Base-by-base conservation (phyloP, 2,113 vertebrate species). In the Nothoprocta perdicaria region DNA sequence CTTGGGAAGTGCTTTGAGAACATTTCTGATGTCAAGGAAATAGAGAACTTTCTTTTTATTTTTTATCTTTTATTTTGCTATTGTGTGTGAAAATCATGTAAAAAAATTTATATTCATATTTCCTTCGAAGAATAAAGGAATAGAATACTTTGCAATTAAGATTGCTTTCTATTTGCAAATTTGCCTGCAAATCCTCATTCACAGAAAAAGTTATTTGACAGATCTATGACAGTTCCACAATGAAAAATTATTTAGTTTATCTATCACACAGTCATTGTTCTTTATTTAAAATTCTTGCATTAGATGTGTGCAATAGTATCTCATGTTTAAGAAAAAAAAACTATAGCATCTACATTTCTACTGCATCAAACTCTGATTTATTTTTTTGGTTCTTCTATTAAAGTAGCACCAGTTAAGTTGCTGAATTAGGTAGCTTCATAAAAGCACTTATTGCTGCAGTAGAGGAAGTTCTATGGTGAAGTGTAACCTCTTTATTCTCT, bases 161-260 rank as follows among this genome's bases (percentile, higher is more conserved):
- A 65, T 75, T 0, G 0, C 29, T 86, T 78, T 46, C 26, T 17
- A 33, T 62, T 89, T 80, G 46, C 27, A 60, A 80, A 89, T 84
- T 74, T 78, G 27, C 23, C 63, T 82, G 40, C 26, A 79, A 75
- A 35, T 69, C n/a, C 65, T 78, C 41, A 88, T 7, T 8, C 9
- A 50, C 1, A 74, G 40, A 71, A 91, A 89, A 85, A 73, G 62
- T 41, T 12, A 10, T 46, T 26, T 46, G 67, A 74, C 14, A 21
- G 24, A 71, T 75, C 38, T 63, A 16, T 58, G 89, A 89, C 57
- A 92, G 68, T 74, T 83, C 26, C 52, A 80, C 41, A 92, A 62
- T 68, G 61, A 91, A 74, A 89, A 94, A 71, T 63, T 10, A 69
- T 84, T 86, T 68, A 26, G 76, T 93, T 90, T 89, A 38, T 77